Evolutionary conservation across 2,113 vertebrate species (phyloP).

Genomic region (Cygnus atratus): DNA sequence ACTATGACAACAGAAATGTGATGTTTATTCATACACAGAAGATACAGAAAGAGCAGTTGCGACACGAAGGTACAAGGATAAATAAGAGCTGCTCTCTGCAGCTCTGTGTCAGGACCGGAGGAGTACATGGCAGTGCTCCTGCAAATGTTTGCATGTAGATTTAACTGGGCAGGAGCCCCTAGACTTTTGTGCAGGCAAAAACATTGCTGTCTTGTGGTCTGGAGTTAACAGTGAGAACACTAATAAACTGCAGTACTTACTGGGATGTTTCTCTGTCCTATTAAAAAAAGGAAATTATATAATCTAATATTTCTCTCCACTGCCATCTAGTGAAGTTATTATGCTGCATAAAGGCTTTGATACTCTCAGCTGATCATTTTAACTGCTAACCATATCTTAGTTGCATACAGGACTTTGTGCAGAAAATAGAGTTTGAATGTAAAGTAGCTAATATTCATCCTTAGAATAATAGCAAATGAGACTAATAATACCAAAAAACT

Average conservation of each 20-base stretch:
- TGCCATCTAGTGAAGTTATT: slow-evolving; percentile 54
- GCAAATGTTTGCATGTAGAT: accelerated
- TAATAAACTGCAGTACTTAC: not conserved
- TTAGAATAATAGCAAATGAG: not conserved
- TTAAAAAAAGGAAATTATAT: not conserved
- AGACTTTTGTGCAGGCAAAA: not conserved
- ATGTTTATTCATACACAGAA: not conserved
- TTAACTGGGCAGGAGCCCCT: not conserved
- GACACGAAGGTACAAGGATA: not conserved
- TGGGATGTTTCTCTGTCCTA: not conserved
- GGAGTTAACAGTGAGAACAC: not conserved
- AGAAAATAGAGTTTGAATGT: not conserved
- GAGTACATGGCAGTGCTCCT: accelerated
- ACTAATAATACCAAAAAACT: not conserved
- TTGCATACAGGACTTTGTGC: too few relatives aligned
- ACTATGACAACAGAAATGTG: not conserved
- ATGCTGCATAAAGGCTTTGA: not conserved
- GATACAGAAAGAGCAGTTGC: not conserved
- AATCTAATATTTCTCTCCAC: slow-evolving; percentile 17
- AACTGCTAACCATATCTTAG: not conserved
- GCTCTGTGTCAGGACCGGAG: not conserved
- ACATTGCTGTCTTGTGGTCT: not conserved
- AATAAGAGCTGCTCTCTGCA: not conserved
- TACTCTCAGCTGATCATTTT: not conserved
- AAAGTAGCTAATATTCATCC: not conserved